Percentiles rank a stretch among this genome's conserved stretches.
Evolutionary conservation across 2,888 invertebrate species (phyloP).

Genomic region (Amitus sp.): DNA sequence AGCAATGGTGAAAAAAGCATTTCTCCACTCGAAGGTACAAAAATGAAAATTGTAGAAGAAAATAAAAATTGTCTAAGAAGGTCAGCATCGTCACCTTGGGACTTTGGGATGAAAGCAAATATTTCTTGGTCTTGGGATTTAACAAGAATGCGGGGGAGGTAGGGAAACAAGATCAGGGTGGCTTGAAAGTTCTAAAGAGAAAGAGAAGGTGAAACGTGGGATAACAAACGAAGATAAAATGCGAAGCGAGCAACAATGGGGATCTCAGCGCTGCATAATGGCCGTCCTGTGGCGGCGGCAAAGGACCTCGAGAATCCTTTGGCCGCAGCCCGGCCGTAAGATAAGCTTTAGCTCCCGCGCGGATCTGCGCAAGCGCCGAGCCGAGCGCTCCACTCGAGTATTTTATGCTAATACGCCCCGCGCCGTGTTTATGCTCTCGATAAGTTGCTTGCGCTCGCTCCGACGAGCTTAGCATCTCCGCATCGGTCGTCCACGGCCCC

Average conservation of each 20-base stretch:
- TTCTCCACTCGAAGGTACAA: too few species aligned
- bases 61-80: too few species aligned
- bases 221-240: slow-evolving; percentile 35
- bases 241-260: slow-evolving; percentile 32
- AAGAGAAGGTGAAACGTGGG: slow-evolving; percentile 4
- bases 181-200: not conserved
- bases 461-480: slow-evolving; percentile 45
- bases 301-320: slow-evolving; percentile 15
- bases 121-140: too few species aligned
- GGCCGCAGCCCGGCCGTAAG: slow-evolving; percentile 12
- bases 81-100: too few species aligned
- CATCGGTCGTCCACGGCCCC: slow-evolving; percentile 33
- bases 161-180: slow-evolving; percentile 2
- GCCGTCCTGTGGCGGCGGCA: slow-evolving; percentile 16
- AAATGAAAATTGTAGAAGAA: too few species aligned
- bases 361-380: too few species aligned
- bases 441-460: slow-evolving; percentile 45
- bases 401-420: slow-evolving; percentile 48
- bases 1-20: too few species aligned
- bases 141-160: not conserved
- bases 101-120: not conserved
- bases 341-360: slow-evolving; percentile 21
- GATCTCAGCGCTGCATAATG: slow-evolving; percentile 28
- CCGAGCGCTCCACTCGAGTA: slow-evolving; percentile 33
- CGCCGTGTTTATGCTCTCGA: slow-evolving; percentile 48